phyloP scores from a whole-genome alignment of 2,113 vertebrate genomes.

The Limanda limanda region DNA sequence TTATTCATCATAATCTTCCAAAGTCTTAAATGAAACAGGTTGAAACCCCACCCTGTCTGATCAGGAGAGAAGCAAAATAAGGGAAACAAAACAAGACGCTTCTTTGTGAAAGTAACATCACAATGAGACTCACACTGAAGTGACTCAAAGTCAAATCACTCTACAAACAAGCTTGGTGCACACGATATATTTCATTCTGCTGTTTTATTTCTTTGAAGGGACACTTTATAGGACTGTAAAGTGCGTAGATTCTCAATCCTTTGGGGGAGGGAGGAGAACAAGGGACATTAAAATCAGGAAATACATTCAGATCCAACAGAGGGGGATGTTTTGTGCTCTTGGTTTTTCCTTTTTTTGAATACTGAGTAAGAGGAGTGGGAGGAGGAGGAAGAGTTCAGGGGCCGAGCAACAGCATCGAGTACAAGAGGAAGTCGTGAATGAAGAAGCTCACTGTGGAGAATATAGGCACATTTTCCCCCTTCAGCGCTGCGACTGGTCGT shows the following conservation, averaged over 20 bases:
- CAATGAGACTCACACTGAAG: neutral
- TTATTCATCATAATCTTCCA: too few relatives aligned
- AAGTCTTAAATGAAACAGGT: too few relatives aligned
- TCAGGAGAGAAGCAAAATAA: slow-evolving; percentile 50
- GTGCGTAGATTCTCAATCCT: slow-evolving; percentile 73
- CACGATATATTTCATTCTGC: slow-evolving; percentile 40
- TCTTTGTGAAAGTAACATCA: slow-evolving; percentile 30
- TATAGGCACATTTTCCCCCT: slow-evolving; percentile 51
- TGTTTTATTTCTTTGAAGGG: slow-evolving; percentile 70
- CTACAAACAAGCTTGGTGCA: slow-evolving; percentile 7
- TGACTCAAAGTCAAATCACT: neutral
- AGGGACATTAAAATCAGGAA: slow-evolving; percentile 23
- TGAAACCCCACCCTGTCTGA: too few relatives aligned
- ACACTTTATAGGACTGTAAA: slow-evolving; percentile 77
- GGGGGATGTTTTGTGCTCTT: slow-evolving; percentile 59
- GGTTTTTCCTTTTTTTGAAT: slow-evolving; percentile 29
- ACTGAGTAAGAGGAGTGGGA: slow-evolving; percentile 15
- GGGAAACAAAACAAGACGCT: slow-evolving; percentile 50
- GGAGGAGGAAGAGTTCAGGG: neutral
- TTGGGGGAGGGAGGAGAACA: slow-evolving; percentile 7
- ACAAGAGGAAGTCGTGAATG: neutral
- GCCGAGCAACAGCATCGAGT: slow-evolving; percentile 37
- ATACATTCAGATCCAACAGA: slow-evolving; percentile 70
- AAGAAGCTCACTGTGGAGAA: slow-evolving; percentile 13
- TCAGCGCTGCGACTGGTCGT: neutral